Evolutionary conservation across 2,888 invertebrate species (phyloP).

Genomic region (Leucophenga maculata): DNA sequence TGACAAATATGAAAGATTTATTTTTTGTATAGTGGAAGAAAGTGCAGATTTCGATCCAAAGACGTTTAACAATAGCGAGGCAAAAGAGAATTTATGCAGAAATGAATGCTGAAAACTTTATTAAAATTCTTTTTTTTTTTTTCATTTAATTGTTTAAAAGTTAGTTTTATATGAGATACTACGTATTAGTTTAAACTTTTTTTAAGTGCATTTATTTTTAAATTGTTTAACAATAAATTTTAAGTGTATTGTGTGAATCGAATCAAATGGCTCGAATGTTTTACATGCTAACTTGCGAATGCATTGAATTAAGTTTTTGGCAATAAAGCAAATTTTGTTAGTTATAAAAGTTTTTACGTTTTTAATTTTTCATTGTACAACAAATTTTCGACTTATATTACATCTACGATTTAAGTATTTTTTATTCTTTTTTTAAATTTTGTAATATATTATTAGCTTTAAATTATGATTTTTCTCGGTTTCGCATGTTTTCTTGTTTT

Average conservation of each 20-base stretch:
- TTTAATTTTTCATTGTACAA: neutral
- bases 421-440: neutral
- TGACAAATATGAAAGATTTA: neutral
- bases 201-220: constrained; percentile 10
- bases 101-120: neutral
- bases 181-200: neutral
- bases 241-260: neutral
- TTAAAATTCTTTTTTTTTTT: neutral
- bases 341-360: constrained; percentile 2
- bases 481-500: no score
- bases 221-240: constrained; percentile 23
- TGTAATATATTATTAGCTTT: no score
- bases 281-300: neutral
- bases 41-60: constrained; percentile 14
- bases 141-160: constrained; percentile 1
- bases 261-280: constrained; percentile 10
- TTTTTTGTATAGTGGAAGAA: constrained; percentile 10
- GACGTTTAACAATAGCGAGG: constrained; percentile 8
- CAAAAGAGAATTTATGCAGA: constrained; percentile 4
- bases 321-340: neutral
- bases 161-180: neutral
- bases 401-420: neutral
- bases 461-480: no score
- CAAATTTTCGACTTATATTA: no score
- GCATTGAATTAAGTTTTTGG: no score